A percentile compares a stretch with the other conserved stretches of the same genome.
Evolutionary conservation across 2,113 vertebrate species (phyloP).

Genomic region (Ciconia boyciana): DNA sequence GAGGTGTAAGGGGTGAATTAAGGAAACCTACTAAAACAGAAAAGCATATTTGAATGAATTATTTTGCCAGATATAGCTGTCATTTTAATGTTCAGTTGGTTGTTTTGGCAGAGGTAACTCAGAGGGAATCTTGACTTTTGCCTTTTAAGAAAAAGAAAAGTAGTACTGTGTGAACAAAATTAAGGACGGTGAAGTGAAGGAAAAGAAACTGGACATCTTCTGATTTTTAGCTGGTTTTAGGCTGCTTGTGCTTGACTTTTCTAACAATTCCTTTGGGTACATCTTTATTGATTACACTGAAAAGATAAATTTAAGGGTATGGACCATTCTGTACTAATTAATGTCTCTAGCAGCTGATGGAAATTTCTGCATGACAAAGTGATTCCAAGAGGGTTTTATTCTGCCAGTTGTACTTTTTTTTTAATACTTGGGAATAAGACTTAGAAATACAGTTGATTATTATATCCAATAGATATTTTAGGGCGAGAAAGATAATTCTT

Average conservation of each 20-base stretch:
- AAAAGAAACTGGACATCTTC: background rate
- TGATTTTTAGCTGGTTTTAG: background rate
- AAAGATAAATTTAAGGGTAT: background rate
- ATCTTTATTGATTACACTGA: background rate
- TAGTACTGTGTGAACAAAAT: background rate
- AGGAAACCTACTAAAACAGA: background rate
- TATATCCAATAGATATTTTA: background rate
- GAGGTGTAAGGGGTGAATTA: background rate
- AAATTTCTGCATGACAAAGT: background rate
- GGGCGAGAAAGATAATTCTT: background rate
- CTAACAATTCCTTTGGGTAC: background rate
- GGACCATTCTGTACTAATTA: background rate
- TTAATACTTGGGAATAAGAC: background rate
- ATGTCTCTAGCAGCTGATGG: background rate
- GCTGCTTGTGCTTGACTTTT: background rate
- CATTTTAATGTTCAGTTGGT: background rate
- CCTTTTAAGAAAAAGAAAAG: background rate
- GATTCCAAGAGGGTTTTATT: background rate
- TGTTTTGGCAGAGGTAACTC: background rate
- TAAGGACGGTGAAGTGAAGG: background rate
- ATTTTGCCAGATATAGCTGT: background rate
- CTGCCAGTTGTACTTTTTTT: background rate
- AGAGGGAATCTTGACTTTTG: background rate
- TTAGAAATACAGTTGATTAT: background rate
- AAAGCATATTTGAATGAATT: background rate